These are phyloP conservation scores for Baryphthengus martii DNA, from an alignment of 2,113 vertebrate genomes.

Conservation along the genomic window DNA sequence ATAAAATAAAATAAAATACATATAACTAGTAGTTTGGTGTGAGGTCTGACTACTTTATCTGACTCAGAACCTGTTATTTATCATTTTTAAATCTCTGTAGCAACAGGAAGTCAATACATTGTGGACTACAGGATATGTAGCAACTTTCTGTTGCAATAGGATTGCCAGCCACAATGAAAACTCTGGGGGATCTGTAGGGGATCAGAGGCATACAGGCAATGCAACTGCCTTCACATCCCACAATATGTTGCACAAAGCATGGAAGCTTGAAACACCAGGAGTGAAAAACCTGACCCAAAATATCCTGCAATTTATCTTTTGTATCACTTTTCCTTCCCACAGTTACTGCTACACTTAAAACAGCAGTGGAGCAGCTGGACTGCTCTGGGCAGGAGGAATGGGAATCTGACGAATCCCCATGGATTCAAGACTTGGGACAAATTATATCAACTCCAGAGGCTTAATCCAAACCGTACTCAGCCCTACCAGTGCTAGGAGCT, in stretches of 20 bases:
- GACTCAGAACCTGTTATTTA: not conserved
- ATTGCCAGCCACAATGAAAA: not conserved
- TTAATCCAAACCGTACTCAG: fast-evolving
- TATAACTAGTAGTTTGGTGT: not conserved
- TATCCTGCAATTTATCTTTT: not conserved
- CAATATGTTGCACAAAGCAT: not conserved
- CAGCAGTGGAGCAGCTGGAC: not conserved
- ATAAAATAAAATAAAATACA: not conserved
- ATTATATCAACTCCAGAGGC: not conserved
- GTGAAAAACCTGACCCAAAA: not conserved
- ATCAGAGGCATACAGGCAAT: not conserved
- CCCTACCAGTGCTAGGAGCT: not conserved
- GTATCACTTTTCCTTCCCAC: not conserved
- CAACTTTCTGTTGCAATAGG: not conserved
- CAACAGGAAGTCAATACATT: not conserved
- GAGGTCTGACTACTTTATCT: not conserved
- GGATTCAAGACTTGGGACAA: not conserved
- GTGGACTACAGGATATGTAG: not conserved
- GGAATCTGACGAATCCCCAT: not conserved
- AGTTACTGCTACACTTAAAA: not conserved
- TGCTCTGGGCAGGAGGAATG: not conserved
- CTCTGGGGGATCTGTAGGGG: not conserved
- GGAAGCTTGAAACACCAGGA: not conserved
- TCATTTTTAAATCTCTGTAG: not conserved
- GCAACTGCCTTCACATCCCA: not conserved